Percentiles rank a stretch among this genome's conserved stretches.
phyloP scores from a whole-genome alignment of 2,888 invertebrate species.

The Hemithea aestivaria region DNA sequence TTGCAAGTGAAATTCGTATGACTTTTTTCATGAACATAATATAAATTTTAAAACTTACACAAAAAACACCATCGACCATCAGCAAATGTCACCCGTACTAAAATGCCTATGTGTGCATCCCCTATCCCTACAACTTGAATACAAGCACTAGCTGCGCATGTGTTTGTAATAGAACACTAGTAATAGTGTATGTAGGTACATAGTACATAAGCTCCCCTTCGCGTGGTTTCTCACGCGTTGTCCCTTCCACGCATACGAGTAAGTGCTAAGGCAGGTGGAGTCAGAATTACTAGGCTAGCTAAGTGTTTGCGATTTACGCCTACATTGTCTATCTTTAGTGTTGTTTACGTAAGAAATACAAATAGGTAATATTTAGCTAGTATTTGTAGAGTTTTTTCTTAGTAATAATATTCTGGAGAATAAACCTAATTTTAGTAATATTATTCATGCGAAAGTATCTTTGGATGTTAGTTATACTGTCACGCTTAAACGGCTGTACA shows the following conservation, averaged over 20 bases:
- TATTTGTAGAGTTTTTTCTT: no score
- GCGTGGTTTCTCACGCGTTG: constrained; percentile 32
- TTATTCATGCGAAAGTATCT: no score
- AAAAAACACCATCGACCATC: no score
- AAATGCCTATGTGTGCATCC: neutral
- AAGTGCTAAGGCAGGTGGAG: constrained; percentile 47
- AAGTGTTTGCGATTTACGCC: constrained; percentile 50
- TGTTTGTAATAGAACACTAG: constrained; percentile 6
- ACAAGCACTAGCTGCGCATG: neutral
- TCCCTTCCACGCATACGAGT: constrained; percentile 35
- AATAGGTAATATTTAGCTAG: neutral
- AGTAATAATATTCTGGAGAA: no score
- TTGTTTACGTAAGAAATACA: constrained; percentile 7
- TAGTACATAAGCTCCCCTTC: constrained; percentile 30
- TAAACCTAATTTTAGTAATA: no score
- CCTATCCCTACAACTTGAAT: no score
- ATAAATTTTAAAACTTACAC: no score
- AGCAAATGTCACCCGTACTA: neutral
- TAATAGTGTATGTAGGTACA: constrained; percentile 20
- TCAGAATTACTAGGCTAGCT: constrained; percentile 55
- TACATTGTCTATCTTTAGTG: constrained; percentile 38
- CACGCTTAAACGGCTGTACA: no score
- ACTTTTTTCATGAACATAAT: no score
- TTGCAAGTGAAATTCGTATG: no score
- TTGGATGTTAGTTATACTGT: no score